Conservation (phyloP, 2,888 invertebrate species). For the Zeuzera pyrina region DNA sequence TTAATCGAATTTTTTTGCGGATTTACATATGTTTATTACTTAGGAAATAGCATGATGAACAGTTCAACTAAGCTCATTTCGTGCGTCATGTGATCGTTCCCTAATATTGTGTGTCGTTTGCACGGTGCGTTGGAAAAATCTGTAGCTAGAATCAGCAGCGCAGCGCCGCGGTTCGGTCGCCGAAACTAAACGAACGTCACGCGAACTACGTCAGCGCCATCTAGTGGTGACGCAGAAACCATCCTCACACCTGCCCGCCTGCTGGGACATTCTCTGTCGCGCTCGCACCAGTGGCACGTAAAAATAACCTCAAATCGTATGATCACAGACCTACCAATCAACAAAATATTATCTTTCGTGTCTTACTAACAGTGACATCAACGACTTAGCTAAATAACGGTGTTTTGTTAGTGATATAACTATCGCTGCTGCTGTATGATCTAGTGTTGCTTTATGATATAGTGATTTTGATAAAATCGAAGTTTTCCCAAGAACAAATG, state of each 20-base stretch:
- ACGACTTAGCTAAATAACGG: constrained; percentile 28
- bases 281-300: constrained; percentile 67
- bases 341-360: constrained; percentile 48
- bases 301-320: constrained; percentile 66
- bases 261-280: constrained; percentile 56
- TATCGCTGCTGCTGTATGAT: constrained; percentile 20
- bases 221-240: constrained; percentile 34
- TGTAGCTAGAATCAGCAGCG: constrained; percentile 65
- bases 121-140: constrained; percentile 67
- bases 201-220: constrained; percentile 43
- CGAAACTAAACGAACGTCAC: constrained; percentile 59
- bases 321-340: constrained; percentile 47
- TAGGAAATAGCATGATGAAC: no score
- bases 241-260: constrained; percentile 46
- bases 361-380: constrained; percentile 46
- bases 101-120: constrained; percentile 43
- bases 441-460: constrained; percentile 42
- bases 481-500: constrained; percentile 61
- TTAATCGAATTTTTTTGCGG: no score
- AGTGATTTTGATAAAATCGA: constrained; percentile 56
- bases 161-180: constrained; percentile 65
- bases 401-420: constrained; percentile 40
- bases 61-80: no score
- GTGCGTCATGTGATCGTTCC: constrained; percentile 35
- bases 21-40: no score